Base-by-base conservation (phyloP, 2,888 invertebrate genomes). In the Siphlonurus alternatus region DNA sequence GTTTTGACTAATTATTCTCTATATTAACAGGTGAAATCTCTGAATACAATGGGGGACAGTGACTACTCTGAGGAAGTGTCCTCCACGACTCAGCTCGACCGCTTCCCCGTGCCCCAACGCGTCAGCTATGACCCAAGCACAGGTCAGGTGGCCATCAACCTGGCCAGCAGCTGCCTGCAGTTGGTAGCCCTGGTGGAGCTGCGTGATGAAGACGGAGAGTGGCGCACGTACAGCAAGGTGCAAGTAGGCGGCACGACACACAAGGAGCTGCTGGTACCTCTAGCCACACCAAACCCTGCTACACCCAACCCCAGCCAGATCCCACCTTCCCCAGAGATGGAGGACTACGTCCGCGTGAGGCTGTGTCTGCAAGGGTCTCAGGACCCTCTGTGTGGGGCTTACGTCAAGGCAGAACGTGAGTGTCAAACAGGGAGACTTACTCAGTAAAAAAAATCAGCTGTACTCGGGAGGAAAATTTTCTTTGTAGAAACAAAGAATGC, bases 1-100 rank as follows among this genome's bases (percentile, higher is more conserved):
- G n/a, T n/a, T n/a, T 5, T 38, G 38, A 15, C 38, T 10, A 5
- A 38, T 38, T 38, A 38, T 38, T 38, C 15, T 62, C 23, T 62
- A 25, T 51, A 2, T 64, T 72, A 74, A 5, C 74, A 86, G 84
- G 85, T 89, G 66, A 91, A 90, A 76, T 93, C 93, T 0, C 81
- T 89, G 67, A 94, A 93, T 73, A 88, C 89, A 0, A 90, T 90
- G 75, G 92, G 92, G 19, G 85, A 87, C 69, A 93, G 93, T 67
- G 89, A 89, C 68, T 90, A 87, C 72, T 93, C 93, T 0, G 89
- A 89, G 70, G 91, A 92, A 73, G 84, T 90, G 60, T 81, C 83
- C 1, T 87, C 86, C 54, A 86, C 87, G 2, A 93, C 93, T 0
- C 86, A 88, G 70, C 91, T 94, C 20, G 89, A 91, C 69, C 83